These are phyloP conservation scores for Drosophila sproati DNA, from an alignment of 1,140 invertebrate species.

Conservation along the genomic window DNA sequence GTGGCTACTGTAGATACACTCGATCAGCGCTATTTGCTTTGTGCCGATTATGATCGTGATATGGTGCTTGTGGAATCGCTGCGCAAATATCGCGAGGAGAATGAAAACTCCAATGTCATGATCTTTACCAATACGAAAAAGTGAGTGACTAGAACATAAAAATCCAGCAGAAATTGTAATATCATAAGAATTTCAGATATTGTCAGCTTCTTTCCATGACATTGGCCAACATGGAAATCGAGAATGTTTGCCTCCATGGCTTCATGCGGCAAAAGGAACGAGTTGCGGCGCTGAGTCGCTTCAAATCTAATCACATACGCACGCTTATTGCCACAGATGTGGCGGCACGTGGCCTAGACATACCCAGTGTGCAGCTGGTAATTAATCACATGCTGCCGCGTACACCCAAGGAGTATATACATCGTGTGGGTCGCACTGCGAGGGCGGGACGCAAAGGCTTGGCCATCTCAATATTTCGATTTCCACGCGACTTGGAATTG, in stretches of 20 bases:
- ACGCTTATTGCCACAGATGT: conserved; percentile 98
- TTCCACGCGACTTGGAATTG: conserved; percentile 94
- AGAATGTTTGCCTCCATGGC: conserved; percentile 94
- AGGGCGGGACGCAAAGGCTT: conserved; percentile 94
- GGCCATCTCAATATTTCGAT: conserved; percentile 95
- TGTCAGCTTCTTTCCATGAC: conserved; percentile 94
- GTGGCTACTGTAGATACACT: conserved; percentile 94
- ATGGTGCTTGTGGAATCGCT: conserved; percentile 96
- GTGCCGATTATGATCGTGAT: conserved; percentile 95
- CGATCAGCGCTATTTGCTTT: conserved; percentile 95
- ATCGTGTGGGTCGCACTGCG: conserved; percentile 98
- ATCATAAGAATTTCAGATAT: conserved; percentile 87
- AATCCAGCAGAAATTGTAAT: not conserved
- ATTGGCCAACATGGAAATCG: conserved; percentile 93
- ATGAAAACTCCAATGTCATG: conserved; percentile 93
- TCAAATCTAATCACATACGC: conserved; percentile 93
- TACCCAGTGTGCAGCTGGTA: conserved; percentile 95
- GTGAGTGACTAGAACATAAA: conserved; percentile 86
- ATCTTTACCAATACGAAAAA: conserved; percentile 98
- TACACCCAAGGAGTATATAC: conserved; percentile 97
- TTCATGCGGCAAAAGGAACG: conserved; percentile 94
- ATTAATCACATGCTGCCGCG: conserved; percentile 97
- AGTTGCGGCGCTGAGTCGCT: conserved; percentile 91
- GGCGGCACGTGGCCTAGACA: conserved; percentile 96
- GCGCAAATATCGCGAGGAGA: conserved; percentile 89